Conservation (phyloP, 1,140 invertebrate species). For the Bombus terrestris region DNA sequence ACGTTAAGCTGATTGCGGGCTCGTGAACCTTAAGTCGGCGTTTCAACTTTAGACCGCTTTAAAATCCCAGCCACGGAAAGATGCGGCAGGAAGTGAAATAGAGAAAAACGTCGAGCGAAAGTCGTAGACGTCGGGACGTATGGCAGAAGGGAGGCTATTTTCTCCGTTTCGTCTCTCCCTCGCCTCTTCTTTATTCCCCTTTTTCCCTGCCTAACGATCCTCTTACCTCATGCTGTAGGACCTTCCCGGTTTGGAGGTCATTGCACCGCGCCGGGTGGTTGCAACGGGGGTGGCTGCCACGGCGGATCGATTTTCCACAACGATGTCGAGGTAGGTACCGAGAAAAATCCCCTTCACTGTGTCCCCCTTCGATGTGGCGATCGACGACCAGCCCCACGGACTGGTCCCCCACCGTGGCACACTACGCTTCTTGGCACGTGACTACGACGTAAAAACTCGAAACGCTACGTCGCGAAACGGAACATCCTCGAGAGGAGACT, state of each 20-base stretch:
- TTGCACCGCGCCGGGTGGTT: slow-evolving; percentile 74
- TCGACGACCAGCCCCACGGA: background rate
- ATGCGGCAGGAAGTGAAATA: slow-evolving; percentile 60
- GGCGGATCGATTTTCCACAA: slow-evolving; percentile 75
- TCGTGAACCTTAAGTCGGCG: background rate
- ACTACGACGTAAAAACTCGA: slow-evolving; percentile 42
- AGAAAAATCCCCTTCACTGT: slow-evolving; percentile 42
- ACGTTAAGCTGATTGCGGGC: background rate
- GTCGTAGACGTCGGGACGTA: slow-evolving; percentile 56
- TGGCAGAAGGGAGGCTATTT: slow-evolving; percentile 56
- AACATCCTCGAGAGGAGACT: slow-evolving; percentile 14
- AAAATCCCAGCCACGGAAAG: slow-evolving; percentile 39
- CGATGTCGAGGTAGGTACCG: slow-evolving; percentile 41
- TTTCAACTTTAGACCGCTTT: slow-evolving; percentile 48
- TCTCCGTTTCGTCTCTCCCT: slow-evolving; percentile 38
- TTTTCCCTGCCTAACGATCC: slow-evolving; percentile 16
- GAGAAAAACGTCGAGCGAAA: slow-evolving; percentile 56
- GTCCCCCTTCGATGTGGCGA: slow-evolving; percentile 32
- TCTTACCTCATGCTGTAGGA: slow-evolving; percentile 79
- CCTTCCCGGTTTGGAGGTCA: slow-evolving; percentile 81
- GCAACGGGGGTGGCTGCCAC: slow-evolving; percentile 65
- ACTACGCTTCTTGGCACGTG: slow-evolving; percentile 53
- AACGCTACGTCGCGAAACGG: slow-evolving; percentile 20
- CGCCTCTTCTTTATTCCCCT: slow-evolving; percentile 2
- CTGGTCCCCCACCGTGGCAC: background rate